These are phyloP conservation scores for Pachymerium ferrugineum DNA, from an alignment of 2,888 invertebrate species.

Conservation along the genomic window DNA sequence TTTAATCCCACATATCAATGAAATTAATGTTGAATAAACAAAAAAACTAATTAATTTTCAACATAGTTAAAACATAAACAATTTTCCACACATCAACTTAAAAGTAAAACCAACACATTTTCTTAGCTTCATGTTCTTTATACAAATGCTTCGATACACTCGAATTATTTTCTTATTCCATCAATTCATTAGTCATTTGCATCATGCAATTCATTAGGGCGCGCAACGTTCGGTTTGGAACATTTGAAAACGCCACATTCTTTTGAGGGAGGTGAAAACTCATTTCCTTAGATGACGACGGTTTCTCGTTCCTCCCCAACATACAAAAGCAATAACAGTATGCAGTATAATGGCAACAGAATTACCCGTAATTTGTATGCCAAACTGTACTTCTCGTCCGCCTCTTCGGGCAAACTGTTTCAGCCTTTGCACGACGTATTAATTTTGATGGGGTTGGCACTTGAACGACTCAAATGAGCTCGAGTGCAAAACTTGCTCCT, in stretches of 20 bases:
- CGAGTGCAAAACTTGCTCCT: constrained; percentile 22
- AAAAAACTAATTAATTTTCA: no score
- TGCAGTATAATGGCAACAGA: constrained; percentile 25
- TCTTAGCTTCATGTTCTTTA: no score
- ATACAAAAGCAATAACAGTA: constrained; percentile 17
- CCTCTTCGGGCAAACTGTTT: constrained; percentile 25
- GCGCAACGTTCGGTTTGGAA: not conserved
- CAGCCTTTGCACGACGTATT: constrained; percentile 27
- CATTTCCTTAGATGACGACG: constrained; percentile 25
- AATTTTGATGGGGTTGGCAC: constrained; percentile 27
- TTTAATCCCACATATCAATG: no score
- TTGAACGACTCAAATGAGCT: constrained; percentile 16
- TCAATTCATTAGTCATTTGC: constrained; percentile 11
- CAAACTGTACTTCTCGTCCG: constrained; percentile 25
- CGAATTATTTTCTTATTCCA: not conserved
- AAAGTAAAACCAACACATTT: no score
- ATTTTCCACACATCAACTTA: no score
- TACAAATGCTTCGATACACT: no score
- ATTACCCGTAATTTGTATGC: constrained; percentile 27
- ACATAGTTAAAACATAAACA: no score
- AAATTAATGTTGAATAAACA: no score
- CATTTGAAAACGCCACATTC: constrained; percentile 8
- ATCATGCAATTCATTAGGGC: constrained; percentile 10
- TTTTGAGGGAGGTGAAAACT: constrained; percentile 26
- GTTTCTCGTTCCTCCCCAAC: constrained; percentile 8